Conservation (phyloP, 2,888 invertebrate genomes). For the Mimumesa dahlbomi region DNA sequence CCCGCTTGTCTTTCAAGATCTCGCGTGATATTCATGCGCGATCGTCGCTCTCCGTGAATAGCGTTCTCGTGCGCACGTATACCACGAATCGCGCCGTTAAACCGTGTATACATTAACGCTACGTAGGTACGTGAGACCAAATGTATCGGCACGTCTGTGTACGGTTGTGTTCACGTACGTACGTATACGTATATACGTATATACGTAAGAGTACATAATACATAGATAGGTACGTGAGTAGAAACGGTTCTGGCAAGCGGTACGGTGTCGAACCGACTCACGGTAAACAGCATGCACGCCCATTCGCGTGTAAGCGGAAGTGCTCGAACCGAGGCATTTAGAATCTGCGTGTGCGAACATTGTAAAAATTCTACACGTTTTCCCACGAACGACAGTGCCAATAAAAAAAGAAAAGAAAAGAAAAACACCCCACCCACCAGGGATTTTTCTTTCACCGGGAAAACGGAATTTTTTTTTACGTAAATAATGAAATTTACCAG, state of each 20-base stretch:
- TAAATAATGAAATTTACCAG: too few relatives aligned
- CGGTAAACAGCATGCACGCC: conserved; percentile 1
- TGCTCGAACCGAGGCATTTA: conserved; percentile 23
- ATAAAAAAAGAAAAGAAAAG: too few relatives aligned
- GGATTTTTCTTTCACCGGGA: too few relatives aligned
- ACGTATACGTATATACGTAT: conserved; percentile 19
- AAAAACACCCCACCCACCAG: too few relatives aligned
- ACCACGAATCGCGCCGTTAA: too few relatives aligned
- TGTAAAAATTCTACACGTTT: too few relatives aligned
- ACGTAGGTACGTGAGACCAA: too few relatives aligned
- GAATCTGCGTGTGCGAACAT: too few relatives aligned
- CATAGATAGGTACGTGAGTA: conserved; percentile 6
- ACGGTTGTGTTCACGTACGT: not conserved
- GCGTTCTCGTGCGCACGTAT: conserved; percentile 3
- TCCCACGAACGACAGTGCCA: too few relatives aligned
- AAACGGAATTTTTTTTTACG: too few relatives aligned
- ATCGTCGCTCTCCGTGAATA: conserved; percentile 50
- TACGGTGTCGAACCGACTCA: not conserved
- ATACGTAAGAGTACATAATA: conserved; percentile 18
- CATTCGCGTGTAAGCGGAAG: conserved; percentile 36
- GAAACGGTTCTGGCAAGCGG: not conserved
- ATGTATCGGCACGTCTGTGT: conserved; percentile 5
- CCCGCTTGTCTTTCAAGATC: conserved; percentile 56
- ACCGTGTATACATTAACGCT: too few relatives aligned
- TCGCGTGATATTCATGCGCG: conserved; percentile 47